phyloP scores from a whole-genome alignment of 2,113 vertebrate genomes.

The Balaenoptera acutorostrata region DNA sequence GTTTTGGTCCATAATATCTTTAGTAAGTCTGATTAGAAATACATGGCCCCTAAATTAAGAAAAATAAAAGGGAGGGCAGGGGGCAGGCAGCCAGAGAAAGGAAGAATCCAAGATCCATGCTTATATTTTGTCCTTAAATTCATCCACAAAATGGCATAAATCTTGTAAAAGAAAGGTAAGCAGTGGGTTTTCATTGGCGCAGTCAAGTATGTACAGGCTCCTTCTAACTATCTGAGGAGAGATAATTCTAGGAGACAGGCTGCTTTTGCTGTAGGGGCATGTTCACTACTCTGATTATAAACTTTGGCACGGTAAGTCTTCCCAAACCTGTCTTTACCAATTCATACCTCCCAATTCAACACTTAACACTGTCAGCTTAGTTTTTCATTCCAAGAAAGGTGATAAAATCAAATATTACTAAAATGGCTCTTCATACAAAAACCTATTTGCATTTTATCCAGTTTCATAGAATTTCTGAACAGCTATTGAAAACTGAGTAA shows the following conservation, averaged over 20 bases:
- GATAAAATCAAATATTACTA: not conserved
- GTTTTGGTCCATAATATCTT: not conserved
- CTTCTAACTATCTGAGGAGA: not conserved
- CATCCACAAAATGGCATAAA: not conserved
- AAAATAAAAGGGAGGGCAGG: not conserved
- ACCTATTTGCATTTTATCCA: not conserved
- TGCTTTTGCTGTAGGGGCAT: not conserved
- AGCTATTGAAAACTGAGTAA: not conserved
- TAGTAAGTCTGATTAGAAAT: constrained; percentile 14
- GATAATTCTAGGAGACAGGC: not conserved
- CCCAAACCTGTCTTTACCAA: not conserved
- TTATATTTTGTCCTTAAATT: not conserved
- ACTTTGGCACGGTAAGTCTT: not conserved
- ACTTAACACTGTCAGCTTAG: not conserved
- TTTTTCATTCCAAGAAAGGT: constrained; percentile 1
- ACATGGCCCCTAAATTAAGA: not conserved
- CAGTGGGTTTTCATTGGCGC: not conserved
- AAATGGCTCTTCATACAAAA: not conserved
- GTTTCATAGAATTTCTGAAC: not conserved
- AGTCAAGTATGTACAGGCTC: not conserved
- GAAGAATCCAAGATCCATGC: not conserved
- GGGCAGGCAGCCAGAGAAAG: not conserved
- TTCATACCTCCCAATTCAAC: not conserved
- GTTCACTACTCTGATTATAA: not conserved
- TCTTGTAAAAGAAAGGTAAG: not conserved